Percentiles rank a stretch among this genome's conserved stretches.
These are phyloP conservation scores for Apodemus agrarius DNA, from an alignment of 2,797 vertebrate genomes.

Conservation along the genomic window DNA sequence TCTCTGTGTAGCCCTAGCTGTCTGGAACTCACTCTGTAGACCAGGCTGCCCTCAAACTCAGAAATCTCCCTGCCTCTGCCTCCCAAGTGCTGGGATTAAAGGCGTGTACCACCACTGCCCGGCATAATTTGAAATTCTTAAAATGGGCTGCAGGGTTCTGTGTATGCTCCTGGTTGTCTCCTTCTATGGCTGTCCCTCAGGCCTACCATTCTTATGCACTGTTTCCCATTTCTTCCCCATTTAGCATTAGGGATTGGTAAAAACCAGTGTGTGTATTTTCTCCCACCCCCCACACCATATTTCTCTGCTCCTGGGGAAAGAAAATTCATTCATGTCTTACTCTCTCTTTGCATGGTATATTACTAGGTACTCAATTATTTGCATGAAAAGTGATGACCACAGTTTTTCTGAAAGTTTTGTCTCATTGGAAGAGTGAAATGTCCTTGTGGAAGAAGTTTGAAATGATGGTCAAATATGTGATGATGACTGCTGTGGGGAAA, in stretches of 20 bases:
- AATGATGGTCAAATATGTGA: not conserved
- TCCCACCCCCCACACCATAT: not conserved
- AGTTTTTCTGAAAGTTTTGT: not conserved
- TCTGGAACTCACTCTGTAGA: too few relatives aligned
- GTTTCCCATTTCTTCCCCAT: not conserved
- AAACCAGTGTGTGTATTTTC: not conserved
- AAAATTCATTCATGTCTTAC: not conserved
- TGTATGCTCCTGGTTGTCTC: not conserved
- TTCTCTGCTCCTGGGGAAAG: not conserved
- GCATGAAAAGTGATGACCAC: not conserved
- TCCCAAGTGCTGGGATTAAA: too few relatives aligned
- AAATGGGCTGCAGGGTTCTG: not conserved
- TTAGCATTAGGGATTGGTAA: not conserved
- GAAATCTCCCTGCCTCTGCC: too few relatives aligned
- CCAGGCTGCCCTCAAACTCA: too few relatives aligned
- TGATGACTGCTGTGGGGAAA: not conserved
- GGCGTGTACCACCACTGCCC: too few relatives aligned
- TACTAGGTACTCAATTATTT: not conserved
- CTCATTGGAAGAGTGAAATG: not conserved
- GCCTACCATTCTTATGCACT: not conserved
- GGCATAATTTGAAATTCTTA: not conserved
- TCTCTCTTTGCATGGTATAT: not conserved
- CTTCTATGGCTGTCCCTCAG: not conserved
- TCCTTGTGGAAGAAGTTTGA: not conserved
- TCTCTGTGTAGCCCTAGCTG: too few relatives aligned